phyloP scores from a whole-genome alignment of 2,888 invertebrate species.

The Candidula unifasciata region DNA sequence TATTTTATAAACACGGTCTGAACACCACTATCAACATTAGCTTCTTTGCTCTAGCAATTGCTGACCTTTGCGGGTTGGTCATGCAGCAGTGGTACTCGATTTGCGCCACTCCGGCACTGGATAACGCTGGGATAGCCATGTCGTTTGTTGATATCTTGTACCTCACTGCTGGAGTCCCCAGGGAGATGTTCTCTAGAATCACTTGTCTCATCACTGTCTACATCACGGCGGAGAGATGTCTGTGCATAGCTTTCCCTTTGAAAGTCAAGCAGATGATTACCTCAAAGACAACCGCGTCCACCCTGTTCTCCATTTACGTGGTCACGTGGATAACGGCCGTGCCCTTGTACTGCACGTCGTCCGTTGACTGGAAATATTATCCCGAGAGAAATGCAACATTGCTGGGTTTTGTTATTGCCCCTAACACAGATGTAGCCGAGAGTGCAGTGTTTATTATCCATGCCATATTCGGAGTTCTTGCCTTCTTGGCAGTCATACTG shows the following conservation, averaged over 20 bases:
- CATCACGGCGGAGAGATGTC: not conserved
- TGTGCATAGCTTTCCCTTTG: not conserved
- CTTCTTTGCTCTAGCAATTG: not conserved
- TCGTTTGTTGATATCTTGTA: not conserved
- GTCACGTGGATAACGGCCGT: not conserved
- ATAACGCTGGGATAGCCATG: not conserved
- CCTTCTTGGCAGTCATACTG: not conserved
- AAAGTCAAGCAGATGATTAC: not conserved
- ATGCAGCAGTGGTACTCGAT: not conserved
- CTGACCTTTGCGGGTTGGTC: not conserved
- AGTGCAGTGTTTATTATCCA: not conserved
- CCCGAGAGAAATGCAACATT: not conserved
- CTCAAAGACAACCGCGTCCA: not conserved
- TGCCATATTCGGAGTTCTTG: not conserved
- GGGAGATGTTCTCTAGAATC: not conserved
- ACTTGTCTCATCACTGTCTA: conserved; percentile 2
- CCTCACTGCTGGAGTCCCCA: not conserved
- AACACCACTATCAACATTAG: not conserved
- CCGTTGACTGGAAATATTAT: not conserved
- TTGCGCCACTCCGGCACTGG: not conserved
- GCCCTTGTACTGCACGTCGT: not conserved
- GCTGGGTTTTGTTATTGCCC: not conserved
- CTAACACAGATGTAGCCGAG: not conserved
- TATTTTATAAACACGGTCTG: not conserved
- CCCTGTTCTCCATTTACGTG: not conserved